These are phyloP conservation scores for Leistus spinibarbis DNA, from an alignment of 2,888 invertebrate species.

Conservation along the genomic window DNA sequence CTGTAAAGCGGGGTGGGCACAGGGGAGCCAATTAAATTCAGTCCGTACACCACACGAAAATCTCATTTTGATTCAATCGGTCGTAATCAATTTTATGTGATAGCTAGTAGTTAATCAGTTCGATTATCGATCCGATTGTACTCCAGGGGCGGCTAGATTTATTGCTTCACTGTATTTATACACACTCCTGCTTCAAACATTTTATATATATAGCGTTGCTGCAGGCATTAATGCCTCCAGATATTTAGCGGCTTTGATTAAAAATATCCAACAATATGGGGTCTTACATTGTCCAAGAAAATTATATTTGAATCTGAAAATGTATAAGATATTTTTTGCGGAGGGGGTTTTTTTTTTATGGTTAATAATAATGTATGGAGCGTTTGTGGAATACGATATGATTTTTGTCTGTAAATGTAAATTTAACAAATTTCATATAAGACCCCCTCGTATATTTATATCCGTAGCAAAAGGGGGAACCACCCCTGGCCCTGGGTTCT, in stretches of 20 bases:
- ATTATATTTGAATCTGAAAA: too few species aligned
- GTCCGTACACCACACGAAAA: background rate
- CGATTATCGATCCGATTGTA: background rate
- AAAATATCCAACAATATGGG: too few species aligned
- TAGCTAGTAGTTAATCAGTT: constrained; percentile 4
- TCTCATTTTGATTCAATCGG: constrained; percentile 10
- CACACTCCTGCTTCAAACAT: too few species aligned
- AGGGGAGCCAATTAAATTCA: constrained; percentile 1
- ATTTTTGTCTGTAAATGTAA: background rate
- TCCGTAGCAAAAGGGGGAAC: background rate
- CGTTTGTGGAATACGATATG: background rate
- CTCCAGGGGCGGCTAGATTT: background rate
- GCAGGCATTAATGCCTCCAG: too few species aligned
- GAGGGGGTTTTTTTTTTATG: too few species aligned
- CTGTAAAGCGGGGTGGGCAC: background rate
- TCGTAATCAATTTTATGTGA: constrained; percentile 6
- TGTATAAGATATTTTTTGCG: too few species aligned
- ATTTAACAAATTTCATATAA: background rate
- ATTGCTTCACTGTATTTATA: background rate
- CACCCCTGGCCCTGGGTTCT: background rate
- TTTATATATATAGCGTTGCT: too few species aligned
- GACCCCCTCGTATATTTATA: background rate
- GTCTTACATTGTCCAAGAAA: too few species aligned
- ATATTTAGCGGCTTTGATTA: too few species aligned
- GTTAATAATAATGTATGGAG: too few species aligned